Evolutionary conservation across 1,140 invertebrate species (phyloP).

Genomic region (Procambarus clarkii): DNA sequence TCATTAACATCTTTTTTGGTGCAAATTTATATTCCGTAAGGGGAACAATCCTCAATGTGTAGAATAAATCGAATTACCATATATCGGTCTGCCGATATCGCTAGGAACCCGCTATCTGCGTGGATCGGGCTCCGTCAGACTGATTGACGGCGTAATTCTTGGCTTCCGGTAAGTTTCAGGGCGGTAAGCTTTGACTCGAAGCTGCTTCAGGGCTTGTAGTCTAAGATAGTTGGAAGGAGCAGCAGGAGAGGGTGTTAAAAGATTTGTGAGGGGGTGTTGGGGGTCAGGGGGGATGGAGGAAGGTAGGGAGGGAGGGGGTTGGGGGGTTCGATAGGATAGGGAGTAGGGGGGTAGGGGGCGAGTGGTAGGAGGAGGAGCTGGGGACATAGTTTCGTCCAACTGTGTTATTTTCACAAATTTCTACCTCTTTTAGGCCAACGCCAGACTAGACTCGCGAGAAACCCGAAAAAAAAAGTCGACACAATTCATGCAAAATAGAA

Average conservation of each 20-base stretch:
- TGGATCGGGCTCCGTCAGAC: background rate
- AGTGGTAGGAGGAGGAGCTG: background rate
- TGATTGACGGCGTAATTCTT: too few species aligned
- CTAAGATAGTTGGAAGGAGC: background rate
- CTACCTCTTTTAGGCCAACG: conserved; percentile 60
- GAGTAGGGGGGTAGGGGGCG: background rate
- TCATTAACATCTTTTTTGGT: conserved; percentile 28
- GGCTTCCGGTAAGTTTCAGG: too few species aligned
- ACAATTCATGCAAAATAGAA: conserved; percentile 68
- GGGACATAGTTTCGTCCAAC: conserved; percentile 7
- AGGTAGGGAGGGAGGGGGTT: background rate
- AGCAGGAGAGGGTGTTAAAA: too few species aligned
- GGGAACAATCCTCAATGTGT: conserved; percentile 45
- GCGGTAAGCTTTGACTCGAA: background rate
- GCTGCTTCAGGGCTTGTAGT: background rate
- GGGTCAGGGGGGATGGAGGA: background rate
- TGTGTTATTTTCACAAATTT: conserved; percentile 60
- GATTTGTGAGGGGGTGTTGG: too few species aligned
- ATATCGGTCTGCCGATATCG: conserved; percentile 16
- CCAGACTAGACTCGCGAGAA: conserved; percentile 47
- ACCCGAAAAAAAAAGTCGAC: conserved; percentile 53
- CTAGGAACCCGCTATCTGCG: background rate
- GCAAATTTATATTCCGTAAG: conserved; percentile 58
- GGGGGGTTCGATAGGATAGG: background rate
- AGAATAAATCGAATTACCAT: conserved; percentile 62